A percentile compares a stretch with the other conserved stretches of the same genome.
These are phyloP conservation scores for Tipula helvola DNA, from an alignment of 2,888 invertebrate genomes.

Conservation along the genomic window DNA sequence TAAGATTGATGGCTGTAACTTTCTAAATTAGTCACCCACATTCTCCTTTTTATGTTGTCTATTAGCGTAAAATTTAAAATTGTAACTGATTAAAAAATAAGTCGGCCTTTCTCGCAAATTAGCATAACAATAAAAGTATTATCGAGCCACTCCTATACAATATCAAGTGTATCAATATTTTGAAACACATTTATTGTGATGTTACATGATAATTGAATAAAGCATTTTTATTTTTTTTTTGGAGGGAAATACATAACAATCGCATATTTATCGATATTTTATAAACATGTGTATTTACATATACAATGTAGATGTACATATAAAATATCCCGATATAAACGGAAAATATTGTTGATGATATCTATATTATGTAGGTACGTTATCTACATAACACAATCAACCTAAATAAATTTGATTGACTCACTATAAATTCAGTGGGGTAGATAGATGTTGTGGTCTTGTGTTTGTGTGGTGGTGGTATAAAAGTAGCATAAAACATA, in stretches of 20 bases:
- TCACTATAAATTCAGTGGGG: not conserved
- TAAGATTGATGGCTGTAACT: too few species aligned
- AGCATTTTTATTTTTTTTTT: not conserved
- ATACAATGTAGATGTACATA: not conserved
- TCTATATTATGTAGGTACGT: too few species aligned
- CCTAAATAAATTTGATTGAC: not conserved
- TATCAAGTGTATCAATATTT: not conserved
- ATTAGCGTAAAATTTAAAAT: not conserved
- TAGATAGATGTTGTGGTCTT: not conserved
- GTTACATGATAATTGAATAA: not conserved
- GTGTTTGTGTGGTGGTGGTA: not conserved
- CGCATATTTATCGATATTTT: not conserved
- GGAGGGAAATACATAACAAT: not conserved
- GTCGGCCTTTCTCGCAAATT: too few species aligned
- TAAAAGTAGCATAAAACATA: not conserved
- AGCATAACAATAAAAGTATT: too few species aligned
- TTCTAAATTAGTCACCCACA: too few species aligned
- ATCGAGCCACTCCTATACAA: not conserved
- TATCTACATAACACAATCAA: not conserved
- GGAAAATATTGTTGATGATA: not conserved
- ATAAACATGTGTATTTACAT: not conserved
- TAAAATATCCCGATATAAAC: not conserved
- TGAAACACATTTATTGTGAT: not conserved
- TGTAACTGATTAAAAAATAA: too few species aligned
- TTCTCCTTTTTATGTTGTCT: too few species aligned